Conservation (phyloP, 2,113 vertebrate genomes). For the Daboia siamensis region DNA sequence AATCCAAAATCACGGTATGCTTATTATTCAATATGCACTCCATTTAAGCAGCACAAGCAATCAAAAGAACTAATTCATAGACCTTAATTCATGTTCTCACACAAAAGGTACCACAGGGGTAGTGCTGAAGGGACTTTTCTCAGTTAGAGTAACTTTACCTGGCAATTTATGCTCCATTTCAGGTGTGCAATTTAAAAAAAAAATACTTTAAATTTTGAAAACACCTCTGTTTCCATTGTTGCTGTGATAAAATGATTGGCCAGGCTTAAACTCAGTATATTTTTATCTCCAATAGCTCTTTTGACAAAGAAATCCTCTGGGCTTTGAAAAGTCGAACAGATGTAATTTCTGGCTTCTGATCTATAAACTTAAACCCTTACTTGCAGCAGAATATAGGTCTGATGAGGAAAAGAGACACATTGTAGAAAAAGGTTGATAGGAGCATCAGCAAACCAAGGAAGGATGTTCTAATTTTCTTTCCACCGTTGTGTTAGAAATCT, state of each 20-base stretch:
- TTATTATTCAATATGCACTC: constrained; percentile 40
- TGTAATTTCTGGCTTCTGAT: not conserved
- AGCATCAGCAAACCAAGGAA: not conserved
- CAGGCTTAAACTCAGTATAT: not conserved
- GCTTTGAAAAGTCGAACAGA: not conserved
- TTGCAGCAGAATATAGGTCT: not conserved
- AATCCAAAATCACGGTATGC: constrained; percentile 26
- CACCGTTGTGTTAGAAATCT: not conserved
- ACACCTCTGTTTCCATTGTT: not conserved
- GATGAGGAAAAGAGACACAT: not conserved
- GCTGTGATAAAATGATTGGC: not conserved
- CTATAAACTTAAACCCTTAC: not conserved
- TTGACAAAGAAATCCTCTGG: not conserved
- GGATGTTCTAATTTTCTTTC: not conserved
- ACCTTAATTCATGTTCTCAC: not conserved
- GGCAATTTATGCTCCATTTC: constrained; percentile 26
- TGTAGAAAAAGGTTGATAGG: not conserved
- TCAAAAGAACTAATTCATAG: constrained; percentile 32
- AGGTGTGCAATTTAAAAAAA: not conserved
- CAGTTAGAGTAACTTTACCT: not conserved
- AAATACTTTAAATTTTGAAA: not conserved
- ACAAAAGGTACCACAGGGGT: not conserved
- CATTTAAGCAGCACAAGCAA: constrained; percentile 14
- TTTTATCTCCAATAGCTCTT: not conserved
- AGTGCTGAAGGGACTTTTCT: not conserved